A percentile compares a stretch with the other conserved stretches of the same genome.
These are phyloP conservation scores for Brachyhypopomus occidentalis DNA, from an alignment of 2,113 vertebrate genomes.

Conservation along the genomic window DNA sequence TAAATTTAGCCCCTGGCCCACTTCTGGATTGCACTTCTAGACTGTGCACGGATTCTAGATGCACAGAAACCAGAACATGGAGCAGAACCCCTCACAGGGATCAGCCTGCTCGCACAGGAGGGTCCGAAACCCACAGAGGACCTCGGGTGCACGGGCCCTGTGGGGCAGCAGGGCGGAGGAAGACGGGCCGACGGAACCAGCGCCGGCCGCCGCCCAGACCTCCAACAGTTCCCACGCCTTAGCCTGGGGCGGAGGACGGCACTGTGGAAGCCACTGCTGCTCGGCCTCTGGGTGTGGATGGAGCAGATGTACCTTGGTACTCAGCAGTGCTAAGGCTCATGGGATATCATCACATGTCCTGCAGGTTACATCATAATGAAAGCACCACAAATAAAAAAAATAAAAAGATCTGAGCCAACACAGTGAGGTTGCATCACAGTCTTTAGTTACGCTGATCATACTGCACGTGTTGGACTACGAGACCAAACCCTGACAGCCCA, in stretches of 20 bases:
- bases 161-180: too few relatives aligned
- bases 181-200: background rate
- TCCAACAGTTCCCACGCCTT: background rate
- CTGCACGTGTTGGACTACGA: too few relatives aligned
- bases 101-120: background rate
- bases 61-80: conserved; percentile 1
- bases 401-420: too few relatives aligned
- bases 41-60: background rate
- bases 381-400: too few relatives aligned
- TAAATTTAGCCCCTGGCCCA: conserved; percentile 51
- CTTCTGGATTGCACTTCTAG: conserved; percentile 53
- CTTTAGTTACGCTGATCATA: too few relatives aligned
- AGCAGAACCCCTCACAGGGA: background rate
- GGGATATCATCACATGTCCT: too few relatives aligned
- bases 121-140: background rate
- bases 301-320: background rate
- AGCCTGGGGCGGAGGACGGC: background rate
- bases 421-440: too few relatives aligned
- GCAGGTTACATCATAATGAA: too few relatives aligned
- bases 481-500: too few relatives aligned
- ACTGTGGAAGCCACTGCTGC: background rate
- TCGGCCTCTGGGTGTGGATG: too few relatives aligned
- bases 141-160: too few relatives aligned
- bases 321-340: background rate
- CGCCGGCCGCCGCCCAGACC: background rate